Evolutionary conservation across 2,888 invertebrate species (phyloP), one percentile per base, ranked within the genome.

Genomic region (Lasioglossum vierecki): DNA sequence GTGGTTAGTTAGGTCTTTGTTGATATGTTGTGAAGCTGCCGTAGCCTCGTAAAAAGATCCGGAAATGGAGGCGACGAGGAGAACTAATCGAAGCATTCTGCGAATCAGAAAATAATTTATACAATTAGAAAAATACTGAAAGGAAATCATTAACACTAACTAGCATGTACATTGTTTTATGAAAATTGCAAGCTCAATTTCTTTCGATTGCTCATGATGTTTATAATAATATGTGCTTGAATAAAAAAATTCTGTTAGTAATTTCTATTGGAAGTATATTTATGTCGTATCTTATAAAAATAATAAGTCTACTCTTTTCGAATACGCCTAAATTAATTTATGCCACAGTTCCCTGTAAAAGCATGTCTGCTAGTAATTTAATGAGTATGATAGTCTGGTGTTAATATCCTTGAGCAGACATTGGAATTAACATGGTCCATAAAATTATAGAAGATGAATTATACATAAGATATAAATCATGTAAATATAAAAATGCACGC

Each of bases 1-100:
- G 70, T 93, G 93, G 68, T 91, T 91, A 41, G 92, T 89, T 57
- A 91, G 89, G 15, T 94, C 93, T 83, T 93, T 93, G 53, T 66
- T 84, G 22, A 87, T 78, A 35, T 89, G 77, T 77, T 91, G 91
- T 71, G 89, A 85, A 53, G 82, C 90, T 46, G 91, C 90, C 13
- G 60, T 39, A 53, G 87, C 84, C 26, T 84, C 91, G 39, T 82
- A 87, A 53, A 88, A 86, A 44, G 88, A 88, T n/a, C 88, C 89
- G 30, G 81, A 89, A 72, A 87, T 83, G 78, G 88, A 76, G 76
- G 76, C 80, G 81, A 91, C 75, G 79, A 89, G 74, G 60, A 91
- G 82, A 76, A 91, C 73, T 81, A 86, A 81, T 76, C 88, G 87
- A 68, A 81, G 81, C 89, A 92, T 89, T 88, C 90, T 89, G 84